Percentiles rank a stretch among this genome's conserved stretches.
These are phyloP conservation scores for Podarcis raffonei DNA, from an alignment of 2,113 vertebrate species.

Conservation along the genomic window DNA sequence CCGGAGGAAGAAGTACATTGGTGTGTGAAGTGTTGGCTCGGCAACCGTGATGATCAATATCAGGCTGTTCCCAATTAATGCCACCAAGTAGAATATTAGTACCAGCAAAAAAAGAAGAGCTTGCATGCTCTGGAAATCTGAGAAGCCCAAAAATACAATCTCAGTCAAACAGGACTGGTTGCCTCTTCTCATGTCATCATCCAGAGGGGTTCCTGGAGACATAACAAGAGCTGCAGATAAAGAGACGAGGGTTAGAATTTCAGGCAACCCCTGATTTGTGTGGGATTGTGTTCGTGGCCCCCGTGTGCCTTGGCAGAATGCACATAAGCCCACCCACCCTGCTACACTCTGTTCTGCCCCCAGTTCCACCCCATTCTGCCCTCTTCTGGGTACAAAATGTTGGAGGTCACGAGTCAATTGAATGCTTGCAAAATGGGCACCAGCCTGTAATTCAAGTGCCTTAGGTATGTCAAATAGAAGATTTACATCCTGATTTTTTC, in stretches of 20 bases:
- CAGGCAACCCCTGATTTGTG: too few relatives aligned
- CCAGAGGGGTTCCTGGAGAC: background rate
- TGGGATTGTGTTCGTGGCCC: too few relatives aligned
- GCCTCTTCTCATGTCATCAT: background rate
- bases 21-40: slow-evolving; percentile 35
- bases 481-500: background rate
- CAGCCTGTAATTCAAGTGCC: background rate
- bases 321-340: too few relatives aligned
- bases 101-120: slow-evolving; percentile 39
- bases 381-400: too few relatives aligned
- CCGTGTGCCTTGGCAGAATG: too few relatives aligned
- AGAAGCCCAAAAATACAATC: slow-evolving; percentile 32
- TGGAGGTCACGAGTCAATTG: too few relatives aligned
- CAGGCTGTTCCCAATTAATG: slow-evolving; percentile 38
- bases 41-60: slow-evolving; percentile 23
- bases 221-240: background rate
- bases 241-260: too few relatives aligned
- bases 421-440: too few relatives aligned
- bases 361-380: too few relatives aligned
- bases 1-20: slow-evolving; percentile 63
- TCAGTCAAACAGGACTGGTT: slow-evolving; percentile 8
- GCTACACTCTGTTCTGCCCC: too few relatives aligned
- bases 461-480: background rate
- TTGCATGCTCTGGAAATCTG: slow-evolving; percentile 27
- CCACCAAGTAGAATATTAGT: slow-evolving; percentile 25